Percentiles rank a stretch among this genome's conserved stretches.
phyloP scores from a whole-genome alignment of 1,140 invertebrate species.

The Cotesia chilonis region DNA sequence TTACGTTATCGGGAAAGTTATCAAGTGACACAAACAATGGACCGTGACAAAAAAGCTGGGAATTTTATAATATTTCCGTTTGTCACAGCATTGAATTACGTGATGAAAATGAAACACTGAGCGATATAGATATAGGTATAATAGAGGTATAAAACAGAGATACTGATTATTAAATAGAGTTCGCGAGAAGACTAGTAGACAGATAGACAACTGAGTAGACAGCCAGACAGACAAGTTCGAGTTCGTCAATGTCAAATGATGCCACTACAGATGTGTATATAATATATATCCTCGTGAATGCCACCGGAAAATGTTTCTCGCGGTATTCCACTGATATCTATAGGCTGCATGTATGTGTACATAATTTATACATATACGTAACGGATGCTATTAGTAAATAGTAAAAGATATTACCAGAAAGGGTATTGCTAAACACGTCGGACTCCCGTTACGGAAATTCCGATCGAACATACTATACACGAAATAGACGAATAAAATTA shows the following conservation, averaged over 20 bases:
- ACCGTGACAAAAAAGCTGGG: no score
- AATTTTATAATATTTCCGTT: no score
- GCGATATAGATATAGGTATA: no score
- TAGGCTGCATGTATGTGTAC: no score
- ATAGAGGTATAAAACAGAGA: no score
- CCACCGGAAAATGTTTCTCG: conserved; percentile 18
- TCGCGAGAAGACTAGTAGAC: conserved; percentile 4
- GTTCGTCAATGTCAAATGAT: conserved; percentile 22
- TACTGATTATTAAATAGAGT: no score
- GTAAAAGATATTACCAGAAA: neutral
- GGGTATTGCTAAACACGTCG: conserved; percentile 6
- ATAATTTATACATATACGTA: no score
- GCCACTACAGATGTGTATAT: neutral
- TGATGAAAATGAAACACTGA: neutral
- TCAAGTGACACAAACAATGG: no score
- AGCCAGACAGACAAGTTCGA: no score
- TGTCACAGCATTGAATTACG: neutral
- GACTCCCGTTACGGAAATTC: conserved; percentile 29
- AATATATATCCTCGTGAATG: neutral
- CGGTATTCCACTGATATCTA: no score
- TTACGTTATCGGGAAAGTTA: no score
- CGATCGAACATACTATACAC: conserved; percentile 15
- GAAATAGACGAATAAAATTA: neutral
- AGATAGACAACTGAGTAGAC: neutral
- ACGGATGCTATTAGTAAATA: neutral